A percentile compares a stretch with the other conserved stretches of the same genome.
phyloP scores from a whole-genome alignment of 2,113 vertebrate species.

The Plecturocebus donacophilus region DNA sequence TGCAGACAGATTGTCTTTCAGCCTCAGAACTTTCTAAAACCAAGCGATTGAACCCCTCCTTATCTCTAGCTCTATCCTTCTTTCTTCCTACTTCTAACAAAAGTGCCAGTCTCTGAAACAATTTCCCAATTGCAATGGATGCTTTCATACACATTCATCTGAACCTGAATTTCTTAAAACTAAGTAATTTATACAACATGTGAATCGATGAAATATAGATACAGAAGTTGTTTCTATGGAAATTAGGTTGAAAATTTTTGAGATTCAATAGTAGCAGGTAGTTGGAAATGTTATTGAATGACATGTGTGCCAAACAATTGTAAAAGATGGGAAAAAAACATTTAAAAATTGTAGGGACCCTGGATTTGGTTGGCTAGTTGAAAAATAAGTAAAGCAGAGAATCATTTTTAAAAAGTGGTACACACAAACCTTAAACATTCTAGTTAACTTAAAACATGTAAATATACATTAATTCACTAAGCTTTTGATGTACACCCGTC shows the following conservation, averaged over 20 bases:
- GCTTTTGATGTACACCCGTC: neutral
- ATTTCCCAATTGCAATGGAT: neutral
- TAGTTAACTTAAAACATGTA: slow-evolving; percentile 44
- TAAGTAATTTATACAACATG: slow-evolving; percentile 5
- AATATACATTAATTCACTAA: slow-evolving; percentile 34
- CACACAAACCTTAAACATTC: neutral
- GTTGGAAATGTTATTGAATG: slow-evolving; percentile 25
- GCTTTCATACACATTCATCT: neutral
- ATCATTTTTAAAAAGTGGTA: neutral
- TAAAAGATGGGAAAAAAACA: neutral
- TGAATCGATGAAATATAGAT: slow-evolving; percentile 21
- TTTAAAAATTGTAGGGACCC: neutral
- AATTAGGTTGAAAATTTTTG: slow-evolving; percentile 24
- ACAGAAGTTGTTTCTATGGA: slow-evolving; percentile 40
- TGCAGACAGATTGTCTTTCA: neutral
- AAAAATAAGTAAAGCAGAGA: neutral
- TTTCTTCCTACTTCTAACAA: neutral
- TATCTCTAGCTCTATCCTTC: neutral
- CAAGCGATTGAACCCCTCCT: neutral
- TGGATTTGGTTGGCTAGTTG: slow-evolving; percentile 22
- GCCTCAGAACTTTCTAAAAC: slow-evolving; percentile 31
- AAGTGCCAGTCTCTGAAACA: neutral
- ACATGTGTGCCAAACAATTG: neutral
- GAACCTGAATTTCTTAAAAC: slow-evolving; percentile 52
- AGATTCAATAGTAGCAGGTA: slow-evolving; percentile 9